Evolutionary conservation across 2,888 invertebrate genomes (phyloP).

Genomic region (Lottia scabra): DNA sequence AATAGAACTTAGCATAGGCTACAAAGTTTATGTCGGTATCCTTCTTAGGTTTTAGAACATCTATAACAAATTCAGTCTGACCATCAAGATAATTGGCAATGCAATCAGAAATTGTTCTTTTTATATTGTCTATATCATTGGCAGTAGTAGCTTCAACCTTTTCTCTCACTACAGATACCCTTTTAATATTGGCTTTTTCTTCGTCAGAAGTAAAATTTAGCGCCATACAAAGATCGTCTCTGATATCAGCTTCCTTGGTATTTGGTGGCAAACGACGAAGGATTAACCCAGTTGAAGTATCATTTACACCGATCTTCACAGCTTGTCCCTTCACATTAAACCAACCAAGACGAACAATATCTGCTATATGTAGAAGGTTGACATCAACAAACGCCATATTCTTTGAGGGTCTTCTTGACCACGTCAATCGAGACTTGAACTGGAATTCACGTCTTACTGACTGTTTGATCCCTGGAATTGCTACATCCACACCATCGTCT

Average conservation of each 20-base stretch:
- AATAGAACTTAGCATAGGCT: constrained; percentile 39
- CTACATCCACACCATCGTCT: constrained; percentile 29
- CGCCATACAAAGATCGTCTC: constrained; percentile 16
- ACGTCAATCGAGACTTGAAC: constrained; percentile 42
- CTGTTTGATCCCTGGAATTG: constrained; percentile 28
- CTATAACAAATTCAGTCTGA: constrained; percentile 24
- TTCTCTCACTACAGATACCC: constrained; percentile 15
- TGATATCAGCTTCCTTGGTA: constrained; percentile 33
- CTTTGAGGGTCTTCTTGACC: constrained; percentile 43
- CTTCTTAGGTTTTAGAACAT: constrained; percentile 26
- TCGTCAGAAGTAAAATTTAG: background rate
- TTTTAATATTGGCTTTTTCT: background rate
- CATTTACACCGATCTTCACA: constrained; percentile 16
- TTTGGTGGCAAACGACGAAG: constrained; percentile 22
- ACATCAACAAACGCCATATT: constrained; percentile 45
- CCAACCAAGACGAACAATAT: background rate
- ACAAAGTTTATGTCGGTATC: constrained; percentile 26
- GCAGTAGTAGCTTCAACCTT: background rate
- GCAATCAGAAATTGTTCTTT: constrained; percentile 16
- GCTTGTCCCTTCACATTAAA: background rate
- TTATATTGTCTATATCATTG: constrained; percentile 5
- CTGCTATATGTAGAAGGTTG: constrained; percentile 28
- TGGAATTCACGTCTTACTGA: constrained; percentile 15
- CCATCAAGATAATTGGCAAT: constrained; percentile 19
- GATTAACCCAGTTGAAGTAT: constrained; percentile 17